phyloP scores from a whole-genome alignment of 2,113 vertebrate genomes.

The Psittacara wagleri region DNA sequence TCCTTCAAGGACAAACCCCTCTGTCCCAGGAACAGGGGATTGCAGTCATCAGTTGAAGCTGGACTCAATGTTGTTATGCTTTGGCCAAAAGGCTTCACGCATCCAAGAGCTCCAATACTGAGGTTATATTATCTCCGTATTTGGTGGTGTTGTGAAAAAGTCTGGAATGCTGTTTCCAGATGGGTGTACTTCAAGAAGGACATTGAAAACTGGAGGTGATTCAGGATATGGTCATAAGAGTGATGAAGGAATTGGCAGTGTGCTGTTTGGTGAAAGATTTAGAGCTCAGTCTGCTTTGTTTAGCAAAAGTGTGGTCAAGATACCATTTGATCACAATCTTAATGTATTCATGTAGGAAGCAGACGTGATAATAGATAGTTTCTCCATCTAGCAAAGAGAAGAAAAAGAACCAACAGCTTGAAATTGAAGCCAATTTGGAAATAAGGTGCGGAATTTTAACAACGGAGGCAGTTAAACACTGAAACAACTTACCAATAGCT shows the following conservation, averaged over 20 bases:
- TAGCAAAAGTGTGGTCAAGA: neutral
- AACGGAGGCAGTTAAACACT: neutral
- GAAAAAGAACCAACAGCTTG: neutral
- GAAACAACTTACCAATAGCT: neutral
- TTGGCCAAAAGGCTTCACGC: neutral
- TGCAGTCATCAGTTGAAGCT: neutral
- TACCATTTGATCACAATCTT: neutral
- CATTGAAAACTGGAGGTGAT: neutral
- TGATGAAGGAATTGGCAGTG: constrained; percentile 1
- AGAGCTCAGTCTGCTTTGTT: neutral
- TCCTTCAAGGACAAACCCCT: neutral
- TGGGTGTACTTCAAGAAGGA: neutral
- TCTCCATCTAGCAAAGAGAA: neutral
- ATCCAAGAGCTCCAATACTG: neutral
- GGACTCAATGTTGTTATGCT: fast-evolving
- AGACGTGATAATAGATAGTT: neutral
- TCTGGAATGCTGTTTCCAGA: neutral
- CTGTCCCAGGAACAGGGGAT: neutral
- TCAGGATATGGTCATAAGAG: neutral
- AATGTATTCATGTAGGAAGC: neutral
- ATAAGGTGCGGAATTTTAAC: neutral
- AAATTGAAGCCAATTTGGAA: neutral
- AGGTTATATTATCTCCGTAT: neutral
- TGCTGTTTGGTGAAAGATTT: neutral
- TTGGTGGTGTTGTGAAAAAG: neutral